Evolutionary conservation across 2,797 vertebrate species (phyloP).

Genomic region (Anniella stebbinsi): DNA sequence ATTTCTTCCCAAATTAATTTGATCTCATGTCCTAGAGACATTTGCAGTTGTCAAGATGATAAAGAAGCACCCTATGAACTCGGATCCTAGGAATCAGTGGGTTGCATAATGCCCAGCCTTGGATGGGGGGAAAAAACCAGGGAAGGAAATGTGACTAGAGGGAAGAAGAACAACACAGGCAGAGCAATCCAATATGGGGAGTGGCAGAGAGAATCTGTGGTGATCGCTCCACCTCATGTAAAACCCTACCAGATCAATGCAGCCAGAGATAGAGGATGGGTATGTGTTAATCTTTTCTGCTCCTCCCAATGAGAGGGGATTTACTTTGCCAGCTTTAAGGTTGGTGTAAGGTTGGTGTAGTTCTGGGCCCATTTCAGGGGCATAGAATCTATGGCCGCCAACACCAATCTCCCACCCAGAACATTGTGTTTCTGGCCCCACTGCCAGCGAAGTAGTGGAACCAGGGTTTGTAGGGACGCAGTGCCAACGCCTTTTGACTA

Average conservation of each 20-base stretch:
- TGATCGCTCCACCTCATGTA: neutral
- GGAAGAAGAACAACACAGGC: neutral
- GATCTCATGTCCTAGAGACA: neutral
- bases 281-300: neutral
- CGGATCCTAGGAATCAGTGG: neutral
- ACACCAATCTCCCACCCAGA: neutral
- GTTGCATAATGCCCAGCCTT: neutral
- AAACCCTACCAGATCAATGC: neutral
- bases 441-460: too few species aligned
- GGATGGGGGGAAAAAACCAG: neutral
- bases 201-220: neutral
- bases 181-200: neutral
- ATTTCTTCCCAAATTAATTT: slow-evolving; percentile 7
- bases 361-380: neutral
- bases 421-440: neutral
- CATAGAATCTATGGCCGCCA: too few species aligned
- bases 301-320: neutral
- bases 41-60: neutral
- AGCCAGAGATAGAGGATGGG: neutral
- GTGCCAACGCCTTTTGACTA: too few species aligned
- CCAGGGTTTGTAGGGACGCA: too few species aligned
- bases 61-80: neutral
- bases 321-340: too few species aligned
- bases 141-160: neutral
- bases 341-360: neutral